Evolutionary conservation across 2,888 invertebrate genomes (phyloP), one percentile per base, ranked within the genome.

Genomic region (Ichneumoninae sp.): DNA sequence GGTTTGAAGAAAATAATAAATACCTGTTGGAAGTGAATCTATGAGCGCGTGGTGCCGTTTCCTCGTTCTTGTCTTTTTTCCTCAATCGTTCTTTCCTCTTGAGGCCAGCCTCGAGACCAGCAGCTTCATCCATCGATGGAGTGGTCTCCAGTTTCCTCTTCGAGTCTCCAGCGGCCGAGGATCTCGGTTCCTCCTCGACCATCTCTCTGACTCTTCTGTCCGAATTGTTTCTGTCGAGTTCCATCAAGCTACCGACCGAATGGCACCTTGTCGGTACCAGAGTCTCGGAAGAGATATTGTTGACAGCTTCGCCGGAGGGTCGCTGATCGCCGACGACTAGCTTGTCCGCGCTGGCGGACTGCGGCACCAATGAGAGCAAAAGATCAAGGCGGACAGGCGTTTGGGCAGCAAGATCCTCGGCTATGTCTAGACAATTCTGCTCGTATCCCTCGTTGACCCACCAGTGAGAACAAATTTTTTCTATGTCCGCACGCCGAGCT

Each of bases 381-480:
- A 98, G 95, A 94, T 98, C 98, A 44, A 98, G 95, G 60, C 98
- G 95, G 60, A 98, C 98, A 0, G 98, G 98, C 1, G 98, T 98
- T 94, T 98, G 97, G 89, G 97, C 97, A 33, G 98, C 98, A 87
- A 98, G 93, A 89, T 97, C 97, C 93, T 98, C 98, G 0, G 98
- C 97, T 90, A 97, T 95, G 88, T 97, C 97, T 84, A 98, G 94
- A 93, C 98, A 98, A 62, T 96, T 97, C 50, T 96, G 96, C 86
- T 96, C 96, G 91, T 97, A 97, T 0, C 96, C 97, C 89, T 96
- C 96, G 93, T 99, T 99, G 84, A 99, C 97, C 99, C 99, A 99
- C 97, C 98, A 97, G 94, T 99, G 98, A 65, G 96, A 96, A 92
- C 99, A 98, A 86, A 99, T 98, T 93, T 98, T 98, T 85, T 97